A percentile compares a stretch with the other conserved stretches of the same genome.
Evolutionary conservation across 64 coral and sea anemone species (phyloP).

Genomic region (Porites lutea): DNA sequence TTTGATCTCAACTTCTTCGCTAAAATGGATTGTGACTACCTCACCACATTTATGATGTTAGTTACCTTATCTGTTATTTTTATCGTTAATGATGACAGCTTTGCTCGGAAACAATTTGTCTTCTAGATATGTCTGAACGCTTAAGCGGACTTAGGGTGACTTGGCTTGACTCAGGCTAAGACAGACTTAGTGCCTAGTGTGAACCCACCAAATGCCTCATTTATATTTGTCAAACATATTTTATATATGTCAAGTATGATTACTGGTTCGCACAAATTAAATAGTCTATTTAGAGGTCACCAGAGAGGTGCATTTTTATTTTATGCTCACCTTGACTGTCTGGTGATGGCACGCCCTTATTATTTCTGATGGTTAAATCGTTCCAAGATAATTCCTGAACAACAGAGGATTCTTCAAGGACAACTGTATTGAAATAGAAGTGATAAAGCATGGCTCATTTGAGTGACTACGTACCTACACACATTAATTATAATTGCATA

Average conservation of each 20-base stretch:
- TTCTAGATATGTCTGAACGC: too few relatives aligned
- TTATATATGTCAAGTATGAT: background rate
- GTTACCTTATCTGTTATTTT: too few relatives aligned
- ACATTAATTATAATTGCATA: conserved; percentile 17
- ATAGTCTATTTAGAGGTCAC: background rate
- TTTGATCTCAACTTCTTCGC: too few relatives aligned
- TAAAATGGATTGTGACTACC: too few relatives aligned
- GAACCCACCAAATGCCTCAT: conserved; percentile 8
- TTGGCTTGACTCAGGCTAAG: too few relatives aligned
- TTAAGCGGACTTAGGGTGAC: too few relatives aligned
- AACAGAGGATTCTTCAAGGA: conserved; percentile 34
- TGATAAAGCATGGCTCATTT: background rate
- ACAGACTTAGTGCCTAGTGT: too few relatives aligned
- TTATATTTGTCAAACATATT: background rate
- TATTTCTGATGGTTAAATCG: conserved; percentile 9
- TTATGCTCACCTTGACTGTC: conserved; percentile 16
- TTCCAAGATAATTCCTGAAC: conserved; percentile 24
- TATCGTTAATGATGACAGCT: too few relatives aligned
- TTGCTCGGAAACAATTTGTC: too few relatives aligned
- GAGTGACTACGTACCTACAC: conserved; percentile 1
- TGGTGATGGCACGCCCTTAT: background rate
- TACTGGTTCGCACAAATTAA: conserved; percentile 6
- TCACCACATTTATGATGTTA: too few relatives aligned
- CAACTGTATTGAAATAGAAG: background rate
- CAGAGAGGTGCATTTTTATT: conserved; percentile 21